These are phyloP conservation scores for Ormyrus nitidulus DNA, from an alignment of 2,888 invertebrate genomes.

Conservation along the genomic window DNA sequence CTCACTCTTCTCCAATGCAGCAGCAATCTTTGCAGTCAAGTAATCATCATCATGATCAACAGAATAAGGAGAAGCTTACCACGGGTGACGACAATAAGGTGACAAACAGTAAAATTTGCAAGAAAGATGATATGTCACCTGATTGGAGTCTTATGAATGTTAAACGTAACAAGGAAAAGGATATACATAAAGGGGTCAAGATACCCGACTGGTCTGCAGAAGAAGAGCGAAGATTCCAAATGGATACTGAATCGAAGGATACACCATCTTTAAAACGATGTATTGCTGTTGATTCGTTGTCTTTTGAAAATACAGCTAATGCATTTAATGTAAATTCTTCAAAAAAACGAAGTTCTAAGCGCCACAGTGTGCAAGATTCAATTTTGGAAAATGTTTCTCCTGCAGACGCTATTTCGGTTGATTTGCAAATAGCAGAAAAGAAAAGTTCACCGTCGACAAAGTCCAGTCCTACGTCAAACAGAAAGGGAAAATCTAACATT, in stretches of 20 bases:
- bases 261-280: slow-evolving; percentile 60
- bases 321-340: slow-evolving; percentile 26
- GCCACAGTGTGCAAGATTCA: slow-evolving; percentile 57
- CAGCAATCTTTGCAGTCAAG: slow-evolving; percentile 49
- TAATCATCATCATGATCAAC: slow-evolving; percentile 34
- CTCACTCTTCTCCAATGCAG: slow-evolving; percentile 73
- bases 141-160: slow-evolving; percentile 70
- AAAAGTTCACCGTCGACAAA: slow-evolving; percentile 60
- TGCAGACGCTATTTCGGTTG: slow-evolving; percentile 2
- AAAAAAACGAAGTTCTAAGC: slow-evolving; percentile 58
- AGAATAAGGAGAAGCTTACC: slow-evolving; percentile 54
- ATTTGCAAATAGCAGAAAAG: slow-evolving; percentile 31
- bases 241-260: slow-evolving; percentile 69
- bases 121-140: slow-evolving; percentile 66
- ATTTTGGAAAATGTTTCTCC: too few relatives aligned
- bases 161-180: slow-evolving; percentile 67
- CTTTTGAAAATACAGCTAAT: slow-evolving; percentile 53
- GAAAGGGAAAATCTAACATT: slow-evolving; percentile 63
- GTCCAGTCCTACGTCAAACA: slow-evolving; percentile 65
- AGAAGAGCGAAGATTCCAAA: slow-evolving; percentile 69
- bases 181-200: slow-evolving; percentile 64
- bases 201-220: slow-evolving; percentile 70
- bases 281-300: slow-evolving; percentile 56
- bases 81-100: slow-evolving; percentile 67
- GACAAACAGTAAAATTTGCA: slow-evolving; percentile 43